Conservation (phyloP, 2,797 vertebrate genomes). For the Brachymystax lenok region DNA sequence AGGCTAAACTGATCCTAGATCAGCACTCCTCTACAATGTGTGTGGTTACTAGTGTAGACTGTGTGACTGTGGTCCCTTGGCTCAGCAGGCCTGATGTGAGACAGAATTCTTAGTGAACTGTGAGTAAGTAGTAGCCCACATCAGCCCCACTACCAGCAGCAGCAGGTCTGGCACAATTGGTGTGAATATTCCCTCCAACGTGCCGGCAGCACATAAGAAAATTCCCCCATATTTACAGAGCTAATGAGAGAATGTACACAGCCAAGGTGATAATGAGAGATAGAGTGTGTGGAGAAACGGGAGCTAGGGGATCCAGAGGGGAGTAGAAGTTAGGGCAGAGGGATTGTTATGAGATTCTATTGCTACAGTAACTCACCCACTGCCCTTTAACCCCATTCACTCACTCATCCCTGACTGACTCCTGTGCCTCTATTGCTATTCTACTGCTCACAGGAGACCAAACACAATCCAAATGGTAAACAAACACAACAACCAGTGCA, state of each 20-base stretch:
- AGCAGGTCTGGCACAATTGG: not conserved
- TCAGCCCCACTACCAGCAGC: not conserved
- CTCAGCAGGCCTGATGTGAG: not conserved
- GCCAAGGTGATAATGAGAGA: not conserved
- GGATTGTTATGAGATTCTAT: conserved; percentile 29
- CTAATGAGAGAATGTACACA: conserved; percentile 2
- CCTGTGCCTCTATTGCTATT: conserved; percentile 27
- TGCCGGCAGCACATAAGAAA: not conserved
- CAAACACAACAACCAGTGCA: conserved; percentile 22
- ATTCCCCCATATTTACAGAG: not conserved
- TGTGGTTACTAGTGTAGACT: not conserved
- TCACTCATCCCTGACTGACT: conserved; percentile 35
- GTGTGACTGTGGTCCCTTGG: not conserved
- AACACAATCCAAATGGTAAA: conserved; percentile 27
- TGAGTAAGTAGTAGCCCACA: not conserved
- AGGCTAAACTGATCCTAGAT: too few relatives aligned
- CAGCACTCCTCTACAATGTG: too few relatives aligned
- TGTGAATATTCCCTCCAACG: not conserved
- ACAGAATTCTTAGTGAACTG: not conserved
- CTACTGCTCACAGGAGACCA: conserved; percentile 26
- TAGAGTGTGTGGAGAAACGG: not conserved
- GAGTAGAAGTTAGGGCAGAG: not conserved
- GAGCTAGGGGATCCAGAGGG: not conserved
- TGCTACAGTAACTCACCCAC: conserved; percentile 26
- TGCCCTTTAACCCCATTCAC: conserved; percentile 34